Conservation (phyloP, 2,888 invertebrate species). For the Choristoneura rosaceana region DNA sequence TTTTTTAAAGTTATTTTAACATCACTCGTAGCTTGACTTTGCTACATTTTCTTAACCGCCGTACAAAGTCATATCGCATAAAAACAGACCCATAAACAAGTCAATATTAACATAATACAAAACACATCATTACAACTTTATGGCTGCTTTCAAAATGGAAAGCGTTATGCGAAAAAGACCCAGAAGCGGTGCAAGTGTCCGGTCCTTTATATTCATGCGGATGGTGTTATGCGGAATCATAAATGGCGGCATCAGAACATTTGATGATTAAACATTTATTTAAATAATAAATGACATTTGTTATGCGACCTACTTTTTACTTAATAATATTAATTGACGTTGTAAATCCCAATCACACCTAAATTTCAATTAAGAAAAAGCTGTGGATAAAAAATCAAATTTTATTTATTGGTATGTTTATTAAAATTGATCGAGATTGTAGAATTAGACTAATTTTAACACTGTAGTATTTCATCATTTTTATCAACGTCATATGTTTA, state of each 20-base stretch:
- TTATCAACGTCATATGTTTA: too few species aligned
- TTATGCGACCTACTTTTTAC: too few species aligned
- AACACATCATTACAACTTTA: constrained; percentile 55
- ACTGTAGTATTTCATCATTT: too few species aligned
- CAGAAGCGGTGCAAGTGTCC: constrained; percentile 72
- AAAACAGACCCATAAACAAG: constrained; percentile 48
- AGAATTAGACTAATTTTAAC: too few species aligned
- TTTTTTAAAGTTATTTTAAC: neutral
- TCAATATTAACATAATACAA: constrained; percentile 57
- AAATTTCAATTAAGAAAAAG: too few species aligned
- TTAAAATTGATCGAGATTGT: too few species aligned
- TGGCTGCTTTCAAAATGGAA: constrained; percentile 57
- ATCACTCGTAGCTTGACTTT: constrained; percentile 13
- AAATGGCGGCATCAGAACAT: neutral
- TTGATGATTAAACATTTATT: too few species aligned
- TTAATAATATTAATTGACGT: too few species aligned
- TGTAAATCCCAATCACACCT: too few species aligned
- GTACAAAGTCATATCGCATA: constrained; percentile 31
- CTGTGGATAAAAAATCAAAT: too few species aligned
- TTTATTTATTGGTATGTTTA: too few species aligned
- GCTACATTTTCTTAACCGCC: constrained; percentile 30
- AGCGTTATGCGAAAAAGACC: constrained; percentile 65
- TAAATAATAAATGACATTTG: too few species aligned
- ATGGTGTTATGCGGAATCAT: constrained; percentile 59
- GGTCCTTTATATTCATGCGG: constrained; percentile 71